Evolutionary conservation across 2,113 vertebrate species (phyloP).

Genomic region (Uria aalge): DNA sequence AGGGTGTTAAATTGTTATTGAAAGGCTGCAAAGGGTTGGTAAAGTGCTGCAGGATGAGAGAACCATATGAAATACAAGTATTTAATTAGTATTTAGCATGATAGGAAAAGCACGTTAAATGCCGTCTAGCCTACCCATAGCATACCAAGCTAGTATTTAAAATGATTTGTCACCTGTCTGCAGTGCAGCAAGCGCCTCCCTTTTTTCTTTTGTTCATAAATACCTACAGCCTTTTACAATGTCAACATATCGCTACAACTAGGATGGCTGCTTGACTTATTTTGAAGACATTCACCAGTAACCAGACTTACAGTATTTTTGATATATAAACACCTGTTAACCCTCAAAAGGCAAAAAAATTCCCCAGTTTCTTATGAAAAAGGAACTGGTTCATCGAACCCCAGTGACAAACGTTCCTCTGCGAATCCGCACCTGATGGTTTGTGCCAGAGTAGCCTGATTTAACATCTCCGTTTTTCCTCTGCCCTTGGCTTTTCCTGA

Average conservation of each 20-base stretch:
- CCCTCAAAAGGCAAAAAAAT: not conserved
- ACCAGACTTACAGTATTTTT: not conserved
- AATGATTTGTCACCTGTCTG: not conserved
- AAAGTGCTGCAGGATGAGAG: not conserved
- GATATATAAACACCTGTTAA: not conserved
- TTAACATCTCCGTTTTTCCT: not conserved
- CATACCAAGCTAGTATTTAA: not conserved
- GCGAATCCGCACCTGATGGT: not conserved
- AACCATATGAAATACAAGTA: not conserved
- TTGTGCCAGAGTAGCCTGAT: not conserved
- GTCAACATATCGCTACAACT: not conserved
- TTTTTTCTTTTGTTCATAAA: not conserved
- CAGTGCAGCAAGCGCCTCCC: not conserved
- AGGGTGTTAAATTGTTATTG: not conserved
- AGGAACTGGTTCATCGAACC: not conserved
- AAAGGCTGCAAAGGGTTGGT: not conserved
- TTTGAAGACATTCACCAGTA: not conserved
- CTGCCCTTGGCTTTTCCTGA: not conserved
- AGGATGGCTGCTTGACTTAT: not conserved
- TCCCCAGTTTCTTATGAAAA: not conserved
- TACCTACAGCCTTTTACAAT: not conserved
- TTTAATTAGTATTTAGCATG: conserved; percentile 21
- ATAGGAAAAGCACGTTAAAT: not conserved
- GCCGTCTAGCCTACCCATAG: not conserved
- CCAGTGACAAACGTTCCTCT: not conserved